Evolutionary conservation across 1,140 invertebrate species (phyloP), one percentile per base, ranked within the genome.

Genomic region (Pseudomyrmex dendroicus): DNA sequence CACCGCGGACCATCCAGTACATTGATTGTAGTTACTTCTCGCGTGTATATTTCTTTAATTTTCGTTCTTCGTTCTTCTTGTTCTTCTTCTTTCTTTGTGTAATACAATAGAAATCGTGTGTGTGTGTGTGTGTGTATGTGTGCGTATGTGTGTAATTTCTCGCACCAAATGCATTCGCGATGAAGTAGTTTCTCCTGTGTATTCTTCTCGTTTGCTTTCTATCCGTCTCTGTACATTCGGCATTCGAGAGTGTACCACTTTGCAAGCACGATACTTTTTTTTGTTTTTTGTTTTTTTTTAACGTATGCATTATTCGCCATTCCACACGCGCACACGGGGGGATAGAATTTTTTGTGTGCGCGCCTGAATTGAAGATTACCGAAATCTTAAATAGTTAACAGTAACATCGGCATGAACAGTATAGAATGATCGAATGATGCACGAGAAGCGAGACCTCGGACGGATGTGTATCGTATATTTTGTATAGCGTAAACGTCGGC

Each of bases 21-120:
- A 93, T 90, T 93, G 90, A 92, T 93, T 93, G 91, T 93, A 92
- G 92, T 92, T 92, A 92, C 86, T 89, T 87, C 89, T 86, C 90
- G 88, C 88, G 82, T 77, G 83, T 91, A 92, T 86, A 90, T 84
- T 87, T 90, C 85, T 83, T 48, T 89, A 88, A 84, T 89, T 84
- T 91, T 89, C 87, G 74, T 83, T 88, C 86, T 84, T 84, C 63
- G 35, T 35, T 35, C 35, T 35, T 35, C 35, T 7, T 35, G 5
- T 7, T 35, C 35, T 82, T 72, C 64, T 59, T 82, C 61, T 61
- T 86, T 64, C 20, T 86, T 82, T 82, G 68, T 67, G 20, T 25
- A 25, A 80, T 86, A 86, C 64, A 87, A 89, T 89, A 89, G 87
- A 89, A 89, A 89, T 86, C 66, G 86, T 83, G 78, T 84, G 52